These are phyloP conservation scores for Phataginus tricuspis DNA, from an alignment of 2,797 vertebrate genomes.

Conservation along the genomic window DNA sequence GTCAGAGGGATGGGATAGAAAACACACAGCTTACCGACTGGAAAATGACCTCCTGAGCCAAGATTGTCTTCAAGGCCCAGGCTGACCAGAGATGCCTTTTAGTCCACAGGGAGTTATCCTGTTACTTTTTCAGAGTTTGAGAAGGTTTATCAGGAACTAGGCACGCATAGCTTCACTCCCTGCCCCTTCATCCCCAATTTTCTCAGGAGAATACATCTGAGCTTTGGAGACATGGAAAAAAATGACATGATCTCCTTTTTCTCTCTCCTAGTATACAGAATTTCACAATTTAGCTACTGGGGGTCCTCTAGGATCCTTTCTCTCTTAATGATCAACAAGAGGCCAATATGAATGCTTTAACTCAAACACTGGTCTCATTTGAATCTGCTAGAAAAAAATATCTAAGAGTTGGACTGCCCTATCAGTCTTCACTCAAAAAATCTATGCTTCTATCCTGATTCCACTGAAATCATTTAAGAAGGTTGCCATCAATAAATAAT, in stretches of 20 bases:
- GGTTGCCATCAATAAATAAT: neutral
- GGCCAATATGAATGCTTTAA: neutral
- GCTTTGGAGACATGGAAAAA: neutral
- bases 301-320: neutral
- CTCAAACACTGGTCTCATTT: constrained; percentile 7
- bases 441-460: neutral
- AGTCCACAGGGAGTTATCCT: neutral
- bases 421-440: constrained; percentile 17
- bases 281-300: constrained; percentile 63
- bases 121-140: constrained; percentile 33
- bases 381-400: constrained; percentile 14
- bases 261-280: neutral
- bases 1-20: neutral
- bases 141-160: neutral
- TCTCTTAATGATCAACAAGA: constrained; percentile 30
- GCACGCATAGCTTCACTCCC: neutral
- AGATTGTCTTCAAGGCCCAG: neutral
- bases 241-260: neutral
- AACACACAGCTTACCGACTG: neutral
- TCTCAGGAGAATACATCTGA: constrained; percentile 43
- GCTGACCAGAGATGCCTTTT: constrained; percentile 19
- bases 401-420: neutral
- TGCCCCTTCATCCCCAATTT: neutral
- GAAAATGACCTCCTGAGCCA: constrained; percentile 10
- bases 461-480: neutral